Evolutionary conservation across 2,113 vertebrate species (phyloP), one percentile per base, ranked within the genome.

Genomic region (Willisornis vidua): DNA sequence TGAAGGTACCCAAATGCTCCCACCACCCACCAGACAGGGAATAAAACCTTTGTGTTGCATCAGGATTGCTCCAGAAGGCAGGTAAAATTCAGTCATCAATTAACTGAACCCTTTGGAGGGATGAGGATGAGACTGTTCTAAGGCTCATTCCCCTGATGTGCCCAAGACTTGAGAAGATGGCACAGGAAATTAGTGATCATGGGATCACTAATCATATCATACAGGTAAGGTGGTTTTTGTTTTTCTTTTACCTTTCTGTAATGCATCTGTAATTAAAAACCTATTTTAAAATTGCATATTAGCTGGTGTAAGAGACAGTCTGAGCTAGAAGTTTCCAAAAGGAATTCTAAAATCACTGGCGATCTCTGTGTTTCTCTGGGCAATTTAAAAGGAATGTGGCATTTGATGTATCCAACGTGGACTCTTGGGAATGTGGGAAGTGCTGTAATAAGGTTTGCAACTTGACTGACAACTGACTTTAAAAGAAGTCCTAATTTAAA

Each of bases 191-290:
- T 15, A 43, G 41, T 43, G 25, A 54, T 46, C 12, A 46, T 25
- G 14, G 48, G 14, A 71, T 76, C 43, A 39, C 25, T 33, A 81
- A 54, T 10, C 41, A 17, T 15, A 10, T 14, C 23, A 76, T 43
- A 31, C 0, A 83, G 52, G 19, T 25, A 35, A 14, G 67, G 26
- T 26, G 1, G 4, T 22, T 5, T 19, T 23, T n/a, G 3, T 29
- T 7, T 22, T 8, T 54, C 8, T 71, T 66, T 66, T 24, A 45
- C 10, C 14, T n/a, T 77, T 49, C 14, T 68, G 63, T 37, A 73
- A 73, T 19, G 15, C 4, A 70, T 7, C 12, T 37, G 5, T 31
- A 90, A 55, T 25, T 19, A 75, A 57, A 74, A 61, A 25, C 3
- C 9, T 14, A 41, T 54, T 85, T 46, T 10, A 26, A 68, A 66